Evolutionary conservation across 2,113 vertebrate genomes (phyloP), one percentile per base, ranked within the genome.

Genomic region (Indri indri): DNA sequence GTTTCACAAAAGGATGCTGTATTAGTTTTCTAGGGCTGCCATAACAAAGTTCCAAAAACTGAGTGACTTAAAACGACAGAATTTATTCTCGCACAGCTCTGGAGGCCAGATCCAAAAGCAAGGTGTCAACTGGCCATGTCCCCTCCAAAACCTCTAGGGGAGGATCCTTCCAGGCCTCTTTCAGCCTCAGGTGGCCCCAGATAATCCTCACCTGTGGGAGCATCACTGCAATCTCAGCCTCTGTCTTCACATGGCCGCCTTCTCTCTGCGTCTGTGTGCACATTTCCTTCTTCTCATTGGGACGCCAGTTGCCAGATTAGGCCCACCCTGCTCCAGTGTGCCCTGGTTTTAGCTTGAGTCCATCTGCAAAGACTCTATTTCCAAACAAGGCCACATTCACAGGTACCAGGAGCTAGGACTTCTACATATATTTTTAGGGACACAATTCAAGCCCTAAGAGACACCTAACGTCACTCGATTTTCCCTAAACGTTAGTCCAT

Each of bases 101-200:
- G 73, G 5, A 59, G 59, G 8, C 14, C 9, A 25, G 61, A 18
- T 45, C 17, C 6, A 18, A 25, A 68, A 18, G 52, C 50, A n/a
- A 45, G 42, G 42, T 34, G 45, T 4, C 12, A 0, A 16, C 14
- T 42, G 52, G 52, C 42, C 12, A 2, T 5, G 14, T 1, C 30
- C 34, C 3, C 3, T 22, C 63, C 2, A 7, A 45, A 47, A 32
- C 42, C 14, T 10, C 23, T 3, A 3, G 25, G 34, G 30, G 14
- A 47, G 16, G 14, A 17, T 32, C 17, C 23, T 42, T 25, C 34
- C 77, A 32, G 11, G 17, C 84, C 4, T 68, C 30, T 57, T 57
- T 32, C 42, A 45, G 32, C n/a, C 34, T 25, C 70, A 42, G 22
- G 61, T 8, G 32, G 59, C 25, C 5, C 47, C 30, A 23, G n/a